Evolutionary conservation across 2,113 vertebrate species (phyloP).

Genomic region (Micronisus gabar): DNA sequence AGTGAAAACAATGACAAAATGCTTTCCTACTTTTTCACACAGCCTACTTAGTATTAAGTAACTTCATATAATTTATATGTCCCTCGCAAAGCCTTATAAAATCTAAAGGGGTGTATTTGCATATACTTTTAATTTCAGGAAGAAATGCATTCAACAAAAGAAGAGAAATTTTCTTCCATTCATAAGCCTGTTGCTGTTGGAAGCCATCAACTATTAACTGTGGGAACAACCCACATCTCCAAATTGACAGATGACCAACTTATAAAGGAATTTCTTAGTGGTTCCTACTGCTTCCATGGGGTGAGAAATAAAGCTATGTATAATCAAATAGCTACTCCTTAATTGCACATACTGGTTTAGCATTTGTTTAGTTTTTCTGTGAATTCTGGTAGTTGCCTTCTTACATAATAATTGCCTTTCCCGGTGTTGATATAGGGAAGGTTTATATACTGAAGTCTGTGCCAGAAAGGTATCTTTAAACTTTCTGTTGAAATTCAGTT

Average conservation of each 20-base stretch:
- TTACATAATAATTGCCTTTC: background rate
- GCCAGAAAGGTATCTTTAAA: background rate
- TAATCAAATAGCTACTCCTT: background rate
- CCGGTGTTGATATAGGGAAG: background rate
- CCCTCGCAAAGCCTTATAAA: too few relatives aligned
- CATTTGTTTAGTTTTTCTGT: background rate
- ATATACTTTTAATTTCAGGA: conserved; percentile 74
- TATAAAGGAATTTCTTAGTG: conserved; percentile 96
- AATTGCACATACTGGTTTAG: background rate
- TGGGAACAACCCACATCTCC: conserved; percentile 96
- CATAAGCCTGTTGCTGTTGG: conserved; percentile 91
- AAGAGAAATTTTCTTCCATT: conserved; percentile 88
- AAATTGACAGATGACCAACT: conserved; percentile 96
- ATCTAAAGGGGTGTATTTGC: background rate
- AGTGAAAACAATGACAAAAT: background rate
- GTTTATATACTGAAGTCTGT: background rate
- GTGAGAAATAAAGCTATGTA: conserved; percentile 69
- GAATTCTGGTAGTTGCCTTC: background rate
- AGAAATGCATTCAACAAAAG: conserved; percentile 77
- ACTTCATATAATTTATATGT: background rate
- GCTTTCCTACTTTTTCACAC: background rate
- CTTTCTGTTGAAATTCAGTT: background rate
- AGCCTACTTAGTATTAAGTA: background rate
- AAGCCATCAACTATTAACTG: conserved; percentile 85
- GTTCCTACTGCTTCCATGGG: conserved; percentile 97